Percentiles rank a stretch among this genome's conserved stretches.
phyloP scores from a whole-genome alignment of 2,797 vertebrate species.

The Scarus forsteni region DNA sequence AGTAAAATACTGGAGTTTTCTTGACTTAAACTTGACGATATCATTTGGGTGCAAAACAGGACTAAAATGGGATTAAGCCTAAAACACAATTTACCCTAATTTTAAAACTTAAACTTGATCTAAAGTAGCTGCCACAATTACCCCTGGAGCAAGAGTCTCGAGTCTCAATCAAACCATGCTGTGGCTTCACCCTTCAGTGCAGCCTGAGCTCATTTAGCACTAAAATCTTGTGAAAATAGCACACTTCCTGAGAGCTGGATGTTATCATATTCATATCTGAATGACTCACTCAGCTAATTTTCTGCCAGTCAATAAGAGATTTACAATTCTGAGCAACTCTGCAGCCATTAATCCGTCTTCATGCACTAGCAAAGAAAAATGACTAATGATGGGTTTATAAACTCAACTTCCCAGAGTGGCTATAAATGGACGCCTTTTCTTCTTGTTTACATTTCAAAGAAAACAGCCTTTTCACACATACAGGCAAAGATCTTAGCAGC shows the following conservation, averaged over 20 bases:
- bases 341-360: constrained; percentile 47
- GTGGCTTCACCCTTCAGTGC: constrained; percentile 26
- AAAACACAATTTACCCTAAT: too few species aligned
- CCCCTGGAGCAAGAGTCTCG: constrained; percentile 21
- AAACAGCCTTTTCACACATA: constrained; percentile 28
- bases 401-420: constrained; percentile 26
- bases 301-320: constrained; percentile 59
- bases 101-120: too few species aligned
- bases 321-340: constrained; percentile 46
- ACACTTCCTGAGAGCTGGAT: constrained; percentile 65
- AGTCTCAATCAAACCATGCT: constrained; percentile 6
- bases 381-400: constrained; percentile 51
- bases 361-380: constrained; percentile 24
- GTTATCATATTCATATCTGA: constrained; percentile 66
- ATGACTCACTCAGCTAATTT: constrained; percentile 70
- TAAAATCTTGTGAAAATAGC: constrained; percentile 54
- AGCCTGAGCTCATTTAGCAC: constrained; percentile 32
- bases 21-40: too few species aligned
- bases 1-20: too few species aligned
- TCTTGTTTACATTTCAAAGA: constrained; percentile 49
- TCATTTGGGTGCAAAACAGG: too few species aligned
- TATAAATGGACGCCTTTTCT: constrained; percentile 42
- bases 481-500: constrained; percentile 22
- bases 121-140: too few species aligned
- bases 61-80: too few species aligned